Base-by-base conservation (phyloP, 2,888 invertebrate genomes). In the Caenorhabditis macrosperma region DNA sequence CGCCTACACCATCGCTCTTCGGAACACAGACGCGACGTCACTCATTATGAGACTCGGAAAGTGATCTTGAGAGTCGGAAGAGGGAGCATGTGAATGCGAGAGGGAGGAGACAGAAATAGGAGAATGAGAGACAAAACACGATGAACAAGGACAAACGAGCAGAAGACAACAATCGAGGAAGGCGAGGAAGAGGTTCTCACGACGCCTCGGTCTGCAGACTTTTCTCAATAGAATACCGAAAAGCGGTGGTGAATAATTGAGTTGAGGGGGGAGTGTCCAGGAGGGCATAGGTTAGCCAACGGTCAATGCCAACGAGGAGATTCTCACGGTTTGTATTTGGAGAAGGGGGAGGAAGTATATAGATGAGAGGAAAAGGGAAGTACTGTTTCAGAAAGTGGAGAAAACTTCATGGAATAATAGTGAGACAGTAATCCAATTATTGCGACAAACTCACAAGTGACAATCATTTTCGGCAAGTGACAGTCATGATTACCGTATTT, bases 191-290 rank as follows among this genome's bases (percentile, higher is more conserved):
- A n/a, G 26, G 24, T 52, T 52, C 52, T 20, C 35, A 55, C 55
- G 55, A 55, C 20, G 33, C 22, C 17, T 55, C 55, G 35, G 55
- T 55, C 55, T 55, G 35, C 55, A 33, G 55, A 10, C 2, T 20
- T 33, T 55, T 55, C 35, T 35, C 28, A 55, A 55, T 55, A 55
- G 55, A 55, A 55, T 54, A 12, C 5, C 2, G 3, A n/a, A 54
- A n/a, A 20, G 28, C n/a, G 7, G 17, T 10, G 17, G 33, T 12
- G 55, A 55, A 55, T 55, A 55, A 35, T 33, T 55, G 55, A 55
- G 55, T 33, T n/a, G n/a, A n/a, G n/a, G n/a, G n/a, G n/a, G n/a
- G 33, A 20, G 33, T n/a, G 33, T 33, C 35, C 20, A 20, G 15
- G 6, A 54, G 30, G 54, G 10, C 52, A 30, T 35, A 55, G 20